phyloP scores from a whole-genome alignment of 92 coral and sea anemone species.

The Heliopora coerulea region DNA sequence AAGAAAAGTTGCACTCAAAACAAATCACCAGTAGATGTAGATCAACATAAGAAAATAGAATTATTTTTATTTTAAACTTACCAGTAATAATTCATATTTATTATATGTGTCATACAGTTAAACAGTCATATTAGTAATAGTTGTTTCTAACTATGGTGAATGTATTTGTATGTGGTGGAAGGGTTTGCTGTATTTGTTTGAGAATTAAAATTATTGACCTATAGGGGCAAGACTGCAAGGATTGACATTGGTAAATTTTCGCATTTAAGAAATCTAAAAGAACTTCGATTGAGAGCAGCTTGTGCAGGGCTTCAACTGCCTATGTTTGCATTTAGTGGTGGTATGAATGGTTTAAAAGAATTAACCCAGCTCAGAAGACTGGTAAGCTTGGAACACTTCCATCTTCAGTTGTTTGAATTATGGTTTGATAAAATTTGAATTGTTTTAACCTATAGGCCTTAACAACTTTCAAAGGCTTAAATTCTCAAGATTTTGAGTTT shows the following conservation, averaged over 20 bases:
- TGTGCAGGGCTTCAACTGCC: constrained; percentile 61
- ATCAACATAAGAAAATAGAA: no score
- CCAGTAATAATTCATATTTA: no score
- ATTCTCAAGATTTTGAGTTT: constrained; percentile 55
- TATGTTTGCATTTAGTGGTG: constrained; percentile 67
- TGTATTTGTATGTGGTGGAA: no score
- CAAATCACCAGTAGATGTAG: no score
- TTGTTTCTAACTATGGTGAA: no score
- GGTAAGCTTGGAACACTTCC: constrained; percentile 34
- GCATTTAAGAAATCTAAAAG: constrained; percentile 50
- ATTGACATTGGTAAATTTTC: constrained; percentile 65
- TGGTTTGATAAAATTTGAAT: neutral
- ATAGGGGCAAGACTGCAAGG: constrained; percentile 44
- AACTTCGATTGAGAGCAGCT: constrained; percentile 67
- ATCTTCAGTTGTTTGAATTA: neutral
- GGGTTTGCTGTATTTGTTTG: no score
- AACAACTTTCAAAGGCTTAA: constrained; percentile 55
- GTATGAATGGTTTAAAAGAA: constrained; percentile 44
- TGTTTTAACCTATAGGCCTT: constrained; percentile 41
- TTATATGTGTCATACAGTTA: no score
- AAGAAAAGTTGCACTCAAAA: no score
- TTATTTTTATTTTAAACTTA: no score
- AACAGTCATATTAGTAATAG: no score
- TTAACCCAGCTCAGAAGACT: constrained; percentile 57
- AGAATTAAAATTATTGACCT: neutral